These are phyloP conservation scores for Lacerta agilis DNA, from an alignment of 2,797 vertebrate species.

Conservation along the genomic window DNA sequence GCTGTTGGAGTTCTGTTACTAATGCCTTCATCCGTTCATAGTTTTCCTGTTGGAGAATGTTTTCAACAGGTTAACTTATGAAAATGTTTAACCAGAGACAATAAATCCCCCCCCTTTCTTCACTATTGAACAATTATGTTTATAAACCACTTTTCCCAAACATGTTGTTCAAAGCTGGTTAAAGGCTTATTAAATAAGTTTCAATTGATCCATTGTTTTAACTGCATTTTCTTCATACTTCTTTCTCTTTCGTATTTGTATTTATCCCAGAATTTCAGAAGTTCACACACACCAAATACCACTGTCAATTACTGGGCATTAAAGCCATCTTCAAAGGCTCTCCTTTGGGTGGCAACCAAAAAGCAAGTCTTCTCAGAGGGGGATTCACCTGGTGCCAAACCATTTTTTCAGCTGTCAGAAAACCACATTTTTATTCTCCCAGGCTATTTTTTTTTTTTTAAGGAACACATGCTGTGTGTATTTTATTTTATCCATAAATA, in stretches of 20 bases:
- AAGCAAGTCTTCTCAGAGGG: too few species aligned
- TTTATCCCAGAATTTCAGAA: neutral
- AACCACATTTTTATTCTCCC: neutral
- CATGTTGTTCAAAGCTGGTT: neutral
- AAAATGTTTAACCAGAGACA: neutral
- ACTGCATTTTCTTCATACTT: slow-evolving; percentile 1
- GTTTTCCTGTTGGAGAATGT: slow-evolving; percentile 85
- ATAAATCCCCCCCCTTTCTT: neutral
- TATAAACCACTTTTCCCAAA: neutral
- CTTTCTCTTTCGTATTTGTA: neutral
- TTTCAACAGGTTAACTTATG: neutral
- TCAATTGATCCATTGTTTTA: neutral
- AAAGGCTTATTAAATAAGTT: neutral
- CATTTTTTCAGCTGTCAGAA: neutral
- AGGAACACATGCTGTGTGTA: neutral
- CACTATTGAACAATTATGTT: neutral
- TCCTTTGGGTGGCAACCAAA: neutral
- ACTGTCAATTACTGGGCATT: neutral
- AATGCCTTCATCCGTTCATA: slow-evolving; percentile 92
- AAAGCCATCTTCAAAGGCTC: neutral
- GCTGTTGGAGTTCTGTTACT: slow-evolving; percentile 85
- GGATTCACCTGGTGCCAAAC: neutral
- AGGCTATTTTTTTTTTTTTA: neutral
- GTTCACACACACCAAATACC: neutral
- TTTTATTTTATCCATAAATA: neutral